Base-by-base conservation (phyloP, 2,797 vertebrate genomes). In the Trachops cirrhosus region DNA sequence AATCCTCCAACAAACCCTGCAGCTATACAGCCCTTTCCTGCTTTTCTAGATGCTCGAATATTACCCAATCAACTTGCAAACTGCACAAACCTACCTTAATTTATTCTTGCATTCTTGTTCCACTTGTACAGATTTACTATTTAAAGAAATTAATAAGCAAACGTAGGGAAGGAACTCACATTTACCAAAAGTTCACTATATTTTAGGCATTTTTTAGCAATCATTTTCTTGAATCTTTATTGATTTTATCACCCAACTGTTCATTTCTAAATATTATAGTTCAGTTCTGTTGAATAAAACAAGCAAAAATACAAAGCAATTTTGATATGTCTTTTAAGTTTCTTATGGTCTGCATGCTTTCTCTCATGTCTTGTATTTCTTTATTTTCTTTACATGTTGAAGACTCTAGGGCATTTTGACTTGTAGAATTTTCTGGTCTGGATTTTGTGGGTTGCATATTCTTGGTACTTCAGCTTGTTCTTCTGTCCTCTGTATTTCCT, bases 71-170 rank as follows among this genome's bases (percentile, higher is more conserved):
- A 84, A 86, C 48, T 48, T 77, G 59, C 82, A 96, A 88, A 86
- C 26, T 80, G 14, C 41, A 62, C 44, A 86, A 78, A 93, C 64
- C 22, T 62, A 77, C 71, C 93, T 73, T 92, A 86, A 70, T 18
- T 39, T 85, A 5, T 92, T 94, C 22, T 90, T 80, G 24, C 22
- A 85, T 93, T 92, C 29, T 86, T 89, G 18, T 83, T 86, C 19
- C 10, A 85, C 16, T 68, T 54, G 8, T 77, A 85, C 37, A 95
- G 80, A 54, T 90, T 93, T 96, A 67, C 64, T 57, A 48, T 52
- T 93, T 39, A 85, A 79, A 89, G 22, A 87, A 87, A 95, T 92
- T 91, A 94, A 77, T 52, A 70, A 74, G 34, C 44, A 91, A 74
- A 59, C 54, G 2, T 67, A 26, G 73, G 29, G 59, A 52, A 91